Evolutionary conservation across 2,888 invertebrate species (phyloP).

Genomic region (Icerya purchasi): DNA sequence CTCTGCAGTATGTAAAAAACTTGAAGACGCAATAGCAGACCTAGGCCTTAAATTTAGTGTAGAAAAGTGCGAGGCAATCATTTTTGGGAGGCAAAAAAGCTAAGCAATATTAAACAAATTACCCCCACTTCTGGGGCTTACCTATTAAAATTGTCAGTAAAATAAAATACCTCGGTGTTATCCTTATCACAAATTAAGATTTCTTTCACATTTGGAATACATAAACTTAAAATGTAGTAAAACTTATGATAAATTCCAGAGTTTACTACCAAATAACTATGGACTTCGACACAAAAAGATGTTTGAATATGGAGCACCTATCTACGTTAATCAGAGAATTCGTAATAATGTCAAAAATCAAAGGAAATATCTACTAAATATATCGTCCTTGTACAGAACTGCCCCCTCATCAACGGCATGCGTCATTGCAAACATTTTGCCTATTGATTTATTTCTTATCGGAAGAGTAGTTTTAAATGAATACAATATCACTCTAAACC

Average conservation of each 20-base stretch:
- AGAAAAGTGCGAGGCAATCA: no score
- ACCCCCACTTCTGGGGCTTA: no score
- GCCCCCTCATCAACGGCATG: background rate
- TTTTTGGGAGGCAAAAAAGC: no score
- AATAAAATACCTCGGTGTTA: background rate
- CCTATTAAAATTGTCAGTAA: no score
- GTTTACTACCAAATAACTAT: background rate
- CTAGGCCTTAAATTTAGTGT: no score
- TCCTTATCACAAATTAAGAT: background rate
- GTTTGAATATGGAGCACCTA: background rate
- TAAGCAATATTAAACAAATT: no score
- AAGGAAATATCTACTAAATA: background rate
- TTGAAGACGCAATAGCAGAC: no score
- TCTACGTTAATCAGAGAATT: background rate
- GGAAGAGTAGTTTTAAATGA: background rate
- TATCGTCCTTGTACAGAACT: background rate
- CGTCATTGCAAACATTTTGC: background rate
- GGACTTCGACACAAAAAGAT: background rate
- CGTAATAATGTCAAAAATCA: background rate
- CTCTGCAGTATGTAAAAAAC: no score
- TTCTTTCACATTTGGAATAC: background rate
- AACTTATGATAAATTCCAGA: background rate
- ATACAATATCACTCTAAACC: background rate
- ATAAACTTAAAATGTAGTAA: background rate
- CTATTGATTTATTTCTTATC: background rate